Evolutionary conservation across 2,888 invertebrate species (phyloP).

Genomic region (Phorcus lineatus): DNA sequence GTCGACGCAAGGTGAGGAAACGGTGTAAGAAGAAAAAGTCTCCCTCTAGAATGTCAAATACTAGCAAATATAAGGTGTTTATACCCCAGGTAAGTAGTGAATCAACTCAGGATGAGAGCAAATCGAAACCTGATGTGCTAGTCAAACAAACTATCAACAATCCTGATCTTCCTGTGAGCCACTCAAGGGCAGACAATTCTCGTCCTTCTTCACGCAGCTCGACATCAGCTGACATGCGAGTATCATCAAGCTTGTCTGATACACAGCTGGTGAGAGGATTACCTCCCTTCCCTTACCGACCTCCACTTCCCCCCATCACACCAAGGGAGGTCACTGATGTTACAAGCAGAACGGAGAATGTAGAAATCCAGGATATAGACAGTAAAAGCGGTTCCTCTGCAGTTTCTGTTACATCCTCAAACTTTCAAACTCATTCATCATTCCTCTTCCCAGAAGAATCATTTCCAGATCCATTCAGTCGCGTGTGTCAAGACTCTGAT

Average conservation of each 20-base stretch:
- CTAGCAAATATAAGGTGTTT: conserved; percentile 9
- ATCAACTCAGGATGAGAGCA: neutral
- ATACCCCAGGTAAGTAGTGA: neutral
- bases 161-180: no score
- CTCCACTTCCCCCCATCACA: neutral
- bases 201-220: neutral
- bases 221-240: neutral
- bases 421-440: no score
- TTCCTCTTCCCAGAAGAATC: no score
- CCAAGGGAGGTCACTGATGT: neutral
- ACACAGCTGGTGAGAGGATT: conserved; percentile 4
- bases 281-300: conserved; percentile 12
- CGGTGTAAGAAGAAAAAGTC: conserved; percentile 36
- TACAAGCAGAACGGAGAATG: no score
- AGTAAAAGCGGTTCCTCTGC: no score
- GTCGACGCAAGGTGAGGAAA: conserved; percentile 50
- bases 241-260: neutral
- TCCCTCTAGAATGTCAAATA: neutral
- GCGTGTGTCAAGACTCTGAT: no score
- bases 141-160: neutral
- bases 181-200: neutral
- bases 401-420: no score
- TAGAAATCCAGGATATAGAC: no score
- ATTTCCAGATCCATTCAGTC: no score
- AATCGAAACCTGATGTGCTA: neutral